Evolutionary conservation across 1,140 invertebrate genomes (phyloP).

Genomic region (Drosophila repleta): DNA sequence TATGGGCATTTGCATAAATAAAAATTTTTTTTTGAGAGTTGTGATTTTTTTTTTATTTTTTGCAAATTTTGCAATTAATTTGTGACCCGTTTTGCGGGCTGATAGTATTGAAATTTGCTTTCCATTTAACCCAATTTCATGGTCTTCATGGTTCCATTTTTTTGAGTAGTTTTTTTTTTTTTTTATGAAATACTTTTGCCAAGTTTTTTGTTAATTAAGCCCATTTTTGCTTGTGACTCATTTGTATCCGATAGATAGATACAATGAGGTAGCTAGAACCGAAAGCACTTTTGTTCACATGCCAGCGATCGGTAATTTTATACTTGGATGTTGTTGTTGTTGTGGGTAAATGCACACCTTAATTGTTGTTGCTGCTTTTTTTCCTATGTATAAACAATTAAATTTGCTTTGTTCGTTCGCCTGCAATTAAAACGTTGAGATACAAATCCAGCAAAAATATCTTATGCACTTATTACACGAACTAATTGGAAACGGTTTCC

Average conservation of each 20-base stretch:
- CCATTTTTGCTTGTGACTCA: slow-evolving; percentile 11
- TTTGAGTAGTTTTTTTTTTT: slow-evolving; percentile 14
- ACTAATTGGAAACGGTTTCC: slow-evolving; percentile 64
- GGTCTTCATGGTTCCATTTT: slow-evolving; percentile 26
- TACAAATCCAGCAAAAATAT: slow-evolving; percentile 33
- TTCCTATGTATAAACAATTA: slow-evolving; percentile 64
- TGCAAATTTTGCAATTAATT: slow-evolving; percentile 46
- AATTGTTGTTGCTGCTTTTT: slow-evolving; percentile 38
- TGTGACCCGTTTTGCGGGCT: slow-evolving; percentile 26
- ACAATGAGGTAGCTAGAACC: slow-evolving; percentile 15
- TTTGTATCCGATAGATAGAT: slow-evolving; percentile 38
- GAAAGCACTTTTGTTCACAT: slow-evolving; percentile 36
- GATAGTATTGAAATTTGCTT: slow-evolving; percentile 29
- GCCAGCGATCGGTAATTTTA: slow-evolving; percentile 32
- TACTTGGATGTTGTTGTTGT: slow-evolving; percentile 5
- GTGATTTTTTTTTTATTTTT: slow-evolving; percentile 34
- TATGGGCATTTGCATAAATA: slow-evolving; percentile 66
- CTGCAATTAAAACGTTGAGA: slow-evolving; percentile 61
- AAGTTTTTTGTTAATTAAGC: slow-evolving; percentile 9
- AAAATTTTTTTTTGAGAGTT: slow-evolving; percentile 55
- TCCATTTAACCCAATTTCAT: slow-evolving; percentile 65
- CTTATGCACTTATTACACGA: slow-evolving; percentile 48
- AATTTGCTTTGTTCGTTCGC: slow-evolving; percentile 31
- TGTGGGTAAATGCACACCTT: slow-evolving; percentile 40
- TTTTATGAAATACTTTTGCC: not conserved